A percentile compares a stretch with the other conserved stretches of the same genome.
Conservation (phyloP, 2,797 vertebrate species). For the Lacerta agilis region DNA sequence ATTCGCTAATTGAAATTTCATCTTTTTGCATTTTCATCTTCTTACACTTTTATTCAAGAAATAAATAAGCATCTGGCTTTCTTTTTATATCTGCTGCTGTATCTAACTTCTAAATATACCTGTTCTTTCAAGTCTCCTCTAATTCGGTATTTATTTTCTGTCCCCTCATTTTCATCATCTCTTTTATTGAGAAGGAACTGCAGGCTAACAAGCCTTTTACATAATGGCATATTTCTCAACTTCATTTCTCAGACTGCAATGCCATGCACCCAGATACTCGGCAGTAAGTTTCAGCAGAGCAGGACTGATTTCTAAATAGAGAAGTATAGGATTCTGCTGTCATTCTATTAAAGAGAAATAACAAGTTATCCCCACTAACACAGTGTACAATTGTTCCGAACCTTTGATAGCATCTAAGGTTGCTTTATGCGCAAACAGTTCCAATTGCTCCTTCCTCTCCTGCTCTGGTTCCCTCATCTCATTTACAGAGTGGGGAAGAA, state of each 20-base stretch:
- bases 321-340: too few relatives aligned
- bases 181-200: constrained; percentile 28
- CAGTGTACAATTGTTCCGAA: not conserved
- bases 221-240: not conserved
- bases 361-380: constrained; percentile 36
- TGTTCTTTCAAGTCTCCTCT: constrained; percentile 5
- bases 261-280: too few relatives aligned
- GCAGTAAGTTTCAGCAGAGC: too few relatives aligned
- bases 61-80: constrained; percentile 27
- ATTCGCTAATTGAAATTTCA: not conserved
- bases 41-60: constrained; percentile 1
- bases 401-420: not conserved
- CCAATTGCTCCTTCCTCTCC: constrained; percentile 42
- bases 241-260: not conserved
- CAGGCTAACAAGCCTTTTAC: constrained; percentile 15
- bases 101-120: constrained; percentile 29
- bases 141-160: constrained; percentile 17
- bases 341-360: not conserved
- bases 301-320: too few relatives aligned
- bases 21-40: not conserved
- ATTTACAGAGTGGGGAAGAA: constrained; percentile 32
- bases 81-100: constrained; percentile 19
- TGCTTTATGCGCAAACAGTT: constrained; percentile 57
- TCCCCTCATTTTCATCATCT: not conserved
- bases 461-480: not conserved